Conservation (phyloP, 2,797 vertebrate genomes). For the Coluber constrictor region DNA sequence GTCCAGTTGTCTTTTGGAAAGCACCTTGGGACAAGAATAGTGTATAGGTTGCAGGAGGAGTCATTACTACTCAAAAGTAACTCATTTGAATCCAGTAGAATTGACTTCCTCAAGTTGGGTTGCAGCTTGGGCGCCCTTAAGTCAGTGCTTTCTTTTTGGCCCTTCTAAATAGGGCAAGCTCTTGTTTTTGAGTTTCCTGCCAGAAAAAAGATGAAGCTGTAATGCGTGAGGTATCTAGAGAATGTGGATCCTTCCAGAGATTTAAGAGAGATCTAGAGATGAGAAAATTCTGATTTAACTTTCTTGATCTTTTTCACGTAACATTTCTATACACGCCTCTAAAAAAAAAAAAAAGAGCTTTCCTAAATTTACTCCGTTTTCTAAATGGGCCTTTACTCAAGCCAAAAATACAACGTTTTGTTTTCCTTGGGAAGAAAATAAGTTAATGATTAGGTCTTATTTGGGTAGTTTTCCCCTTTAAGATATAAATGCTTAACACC, state of each 20-base stretch:
- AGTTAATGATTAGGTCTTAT: not conserved
- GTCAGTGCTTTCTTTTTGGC: not conserved
- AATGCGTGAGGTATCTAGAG: not conserved
- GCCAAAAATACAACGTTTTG: not conserved
- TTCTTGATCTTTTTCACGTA: not conserved
- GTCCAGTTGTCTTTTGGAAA: not conserved
- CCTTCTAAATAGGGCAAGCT: not conserved
- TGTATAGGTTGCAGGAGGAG: not conserved
- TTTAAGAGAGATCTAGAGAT: too few relatives aligned
- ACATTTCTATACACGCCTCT: not conserved
- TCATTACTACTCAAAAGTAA: not conserved
- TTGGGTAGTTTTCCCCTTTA: not conserved
- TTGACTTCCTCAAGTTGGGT: not conserved
- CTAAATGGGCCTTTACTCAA: not conserved
- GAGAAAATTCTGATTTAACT: not conserved
- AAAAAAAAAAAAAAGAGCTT: not conserved
- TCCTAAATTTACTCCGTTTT: not conserved
- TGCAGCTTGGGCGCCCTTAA: not conserved
- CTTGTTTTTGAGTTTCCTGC: not conserved
- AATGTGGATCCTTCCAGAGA: not conserved
- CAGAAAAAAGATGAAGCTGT: too few relatives aligned
- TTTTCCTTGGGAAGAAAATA: not conserved
- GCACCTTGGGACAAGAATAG: not conserved
- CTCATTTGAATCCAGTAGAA: not conserved
- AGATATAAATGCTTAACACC: not conserved